These are phyloP conservation scores for Cataglyphis cursor DNA, from an alignment of 2,888 invertebrate genomes.

Conservation along the genomic window DNA sequence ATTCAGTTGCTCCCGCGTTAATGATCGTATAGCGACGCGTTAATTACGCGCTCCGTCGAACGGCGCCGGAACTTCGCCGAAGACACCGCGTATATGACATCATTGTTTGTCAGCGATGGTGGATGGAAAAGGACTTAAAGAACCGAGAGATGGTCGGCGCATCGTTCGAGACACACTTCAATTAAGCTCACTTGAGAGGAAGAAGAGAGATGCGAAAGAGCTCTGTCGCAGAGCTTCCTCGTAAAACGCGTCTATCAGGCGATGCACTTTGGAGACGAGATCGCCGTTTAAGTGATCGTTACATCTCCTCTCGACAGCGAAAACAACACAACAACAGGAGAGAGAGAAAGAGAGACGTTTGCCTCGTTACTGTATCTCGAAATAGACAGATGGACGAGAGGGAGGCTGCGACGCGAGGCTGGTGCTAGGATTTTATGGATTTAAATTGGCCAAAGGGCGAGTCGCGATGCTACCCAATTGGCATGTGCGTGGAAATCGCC, in stretches of 20 bases:
- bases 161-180: conserved; percentile 75
- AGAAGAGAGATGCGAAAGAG: conserved; percentile 59
- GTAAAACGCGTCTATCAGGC: conserved; percentile 60
- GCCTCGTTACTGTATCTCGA: conserved; percentile 51
- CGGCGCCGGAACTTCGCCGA: conserved; percentile 62
- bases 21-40: conserved; percentile 36
- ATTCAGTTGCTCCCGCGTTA: conserved; percentile 27
- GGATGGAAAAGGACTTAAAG: background rate
- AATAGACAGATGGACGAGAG: conserved; percentile 61
- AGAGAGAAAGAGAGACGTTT: conserved; percentile 6
- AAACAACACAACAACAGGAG: conserved; percentile 2
- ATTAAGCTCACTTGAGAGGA: conserved; percentile 79
- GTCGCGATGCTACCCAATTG: conserved; percentile 48
- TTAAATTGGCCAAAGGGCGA: conserved; percentile 69
- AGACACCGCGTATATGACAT: conserved; percentile 66
- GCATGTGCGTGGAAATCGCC: conserved; percentile 28
- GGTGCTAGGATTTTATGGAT: conserved; percentile 67
- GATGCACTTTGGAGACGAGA: conserved; percentile 45
- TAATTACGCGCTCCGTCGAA: conserved; percentile 27
- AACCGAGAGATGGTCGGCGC: conserved; percentile 43
- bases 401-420: conserved; percentile 9
- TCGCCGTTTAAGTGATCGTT: conserved; percentile 63
- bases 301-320: conserved; percentile 23
- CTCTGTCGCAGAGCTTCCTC: conserved; percentile 58
- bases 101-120: conserved; percentile 57